phyloP scores from a whole-genome alignment of 2,888 invertebrate genomes.

The Troglohyphantes excavatus region DNA sequence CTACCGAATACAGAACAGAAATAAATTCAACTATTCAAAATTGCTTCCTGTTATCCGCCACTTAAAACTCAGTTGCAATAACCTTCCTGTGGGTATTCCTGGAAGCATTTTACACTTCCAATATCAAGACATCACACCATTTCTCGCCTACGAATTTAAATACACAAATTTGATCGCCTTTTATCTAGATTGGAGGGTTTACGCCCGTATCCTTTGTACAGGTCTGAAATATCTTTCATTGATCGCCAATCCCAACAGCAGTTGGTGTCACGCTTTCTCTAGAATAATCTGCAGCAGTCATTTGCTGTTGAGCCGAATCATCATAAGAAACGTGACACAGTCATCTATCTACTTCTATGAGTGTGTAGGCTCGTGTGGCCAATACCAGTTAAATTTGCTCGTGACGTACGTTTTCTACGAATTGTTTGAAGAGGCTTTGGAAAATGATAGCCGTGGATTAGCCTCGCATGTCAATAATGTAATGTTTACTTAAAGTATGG shows the following conservation, averaged over 20 bases:
- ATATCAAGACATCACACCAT: too few species aligned
- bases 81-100: too few species aligned
- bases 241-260: conserved; percentile 7
- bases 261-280: conserved; percentile 17
- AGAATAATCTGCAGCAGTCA: conserved; percentile 1
- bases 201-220: neutral
- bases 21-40: too few species aligned
- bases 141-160: too few species aligned
- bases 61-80: too few species aligned
- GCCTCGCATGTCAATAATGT: conserved; percentile 11
- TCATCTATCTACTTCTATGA: neutral
- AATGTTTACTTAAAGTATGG: too few species aligned
- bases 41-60: too few species aligned
- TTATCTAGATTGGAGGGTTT: neutral
- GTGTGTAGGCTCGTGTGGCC: neutral
- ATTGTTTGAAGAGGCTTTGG: neutral
- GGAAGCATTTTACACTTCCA: too few species aligned
- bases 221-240: neutral
- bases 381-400: conserved; percentile 2
- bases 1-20: too few species aligned
- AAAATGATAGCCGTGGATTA: neutral
- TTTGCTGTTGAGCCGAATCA: neutral
- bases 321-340: conserved; percentile 23
- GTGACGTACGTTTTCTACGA: neutral
- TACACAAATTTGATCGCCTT: too few species aligned